phyloP scores from a whole-genome alignment of 2,888 invertebrate genomes.

The Papilio elwesi region DNA sequence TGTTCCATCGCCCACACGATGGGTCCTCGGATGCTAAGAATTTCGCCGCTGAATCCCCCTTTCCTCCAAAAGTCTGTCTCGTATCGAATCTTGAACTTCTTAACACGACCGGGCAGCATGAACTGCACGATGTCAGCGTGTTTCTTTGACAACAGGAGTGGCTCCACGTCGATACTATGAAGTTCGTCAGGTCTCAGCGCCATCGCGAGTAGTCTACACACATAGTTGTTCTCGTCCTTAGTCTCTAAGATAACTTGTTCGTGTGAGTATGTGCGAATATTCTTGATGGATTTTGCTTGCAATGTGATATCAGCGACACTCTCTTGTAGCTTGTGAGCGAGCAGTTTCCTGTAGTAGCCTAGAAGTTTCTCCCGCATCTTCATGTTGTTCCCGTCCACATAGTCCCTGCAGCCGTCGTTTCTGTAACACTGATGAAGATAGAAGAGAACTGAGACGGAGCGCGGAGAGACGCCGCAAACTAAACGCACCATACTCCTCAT shows the following conservation, averaged over 20 bases:
- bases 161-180: conserved; percentile 63
- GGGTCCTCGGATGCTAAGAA: conserved; percentile 74
- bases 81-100: conserved; percentile 70
- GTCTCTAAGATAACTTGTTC: conserved; percentile 72
- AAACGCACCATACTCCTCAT: conserved; percentile 71
- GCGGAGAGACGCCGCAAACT: conserved; percentile 68
- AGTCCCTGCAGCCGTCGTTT: conserved; percentile 64
- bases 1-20: conserved; percentile 78
- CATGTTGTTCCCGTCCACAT: conserved; percentile 69
- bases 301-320: conserved; percentile 69
- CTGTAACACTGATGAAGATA: conserved; percentile 76
- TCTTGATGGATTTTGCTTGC: conserved; percentile 60
- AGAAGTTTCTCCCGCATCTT: conserved; percentile 71
- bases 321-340: conserved; percentile 62
- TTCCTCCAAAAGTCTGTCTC: conserved; percentile 69
- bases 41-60: conserved; percentile 75
- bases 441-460: conserved; percentile 72
- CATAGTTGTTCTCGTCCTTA: conserved; percentile 69
- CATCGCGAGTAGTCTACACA: conserved; percentile 74
- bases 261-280: conserved; percentile 65
- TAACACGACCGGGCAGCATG: conserved; percentile 62
- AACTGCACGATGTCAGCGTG: conserved; percentile 51
- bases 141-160: conserved; percentile 58
- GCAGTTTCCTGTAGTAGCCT: conserved; percentile 66
- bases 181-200: conserved; percentile 75